These are phyloP conservation scores for Parnassius mnemosyne DNA, from an alignment of 2,888 invertebrate genomes.

Conservation along the genomic window DNA sequence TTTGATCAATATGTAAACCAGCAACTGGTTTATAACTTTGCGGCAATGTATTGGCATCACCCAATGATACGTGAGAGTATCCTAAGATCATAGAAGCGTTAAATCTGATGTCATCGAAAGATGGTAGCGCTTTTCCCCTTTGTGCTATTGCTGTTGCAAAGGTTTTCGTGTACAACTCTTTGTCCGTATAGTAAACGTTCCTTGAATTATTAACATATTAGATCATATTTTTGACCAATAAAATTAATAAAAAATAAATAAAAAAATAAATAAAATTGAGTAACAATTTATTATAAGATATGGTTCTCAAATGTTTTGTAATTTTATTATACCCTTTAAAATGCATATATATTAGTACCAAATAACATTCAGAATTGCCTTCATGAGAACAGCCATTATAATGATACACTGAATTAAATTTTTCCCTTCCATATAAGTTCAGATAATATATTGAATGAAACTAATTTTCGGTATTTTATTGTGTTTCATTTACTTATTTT, in stretches of 20 bases:
- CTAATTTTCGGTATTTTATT: no score
- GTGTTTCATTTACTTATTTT: no score
- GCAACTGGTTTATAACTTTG: conserved; percentile 51
- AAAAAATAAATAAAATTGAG: no score
- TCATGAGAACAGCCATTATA: no score
- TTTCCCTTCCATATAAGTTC: no score
- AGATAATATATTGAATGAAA: no score
- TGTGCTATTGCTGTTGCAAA: conserved; percentile 8
- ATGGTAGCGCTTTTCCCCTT: conserved; percentile 43
- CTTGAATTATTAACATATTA: background rate
- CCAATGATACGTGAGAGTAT: conserved; percentile 54
- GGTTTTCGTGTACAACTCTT: background rate
- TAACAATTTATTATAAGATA: background rate
- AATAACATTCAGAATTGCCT: background rate
- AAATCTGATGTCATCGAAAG: conserved; percentile 41
- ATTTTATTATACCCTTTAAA: background rate
- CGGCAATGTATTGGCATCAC: conserved; percentile 43
- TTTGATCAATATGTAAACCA: conserved; percentile 55
- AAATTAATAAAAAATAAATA: no score
- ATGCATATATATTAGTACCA: background rate
- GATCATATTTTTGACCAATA: background rate
- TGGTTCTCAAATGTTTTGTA: background rate
- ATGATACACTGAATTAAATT: no score
- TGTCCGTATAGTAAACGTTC: background rate
- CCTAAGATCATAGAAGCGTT: conserved; percentile 55